These are phyloP conservation scores for Kryphioiulus occultus DNA, from an alignment of 2,888 invertebrate species.

Conservation along the genomic window DNA sequence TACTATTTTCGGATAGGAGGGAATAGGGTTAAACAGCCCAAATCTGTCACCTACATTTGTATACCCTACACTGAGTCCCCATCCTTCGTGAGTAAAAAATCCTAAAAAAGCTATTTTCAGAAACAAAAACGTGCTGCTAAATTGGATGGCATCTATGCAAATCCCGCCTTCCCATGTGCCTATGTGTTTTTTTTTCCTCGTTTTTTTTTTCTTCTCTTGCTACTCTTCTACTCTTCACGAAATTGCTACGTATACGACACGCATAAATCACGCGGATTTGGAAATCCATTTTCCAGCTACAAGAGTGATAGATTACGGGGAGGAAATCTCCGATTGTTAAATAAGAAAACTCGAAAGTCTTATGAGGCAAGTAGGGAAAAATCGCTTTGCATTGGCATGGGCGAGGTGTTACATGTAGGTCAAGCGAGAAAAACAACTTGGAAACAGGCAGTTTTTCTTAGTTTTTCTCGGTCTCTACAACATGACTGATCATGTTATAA, in stretches of 20 bases:
- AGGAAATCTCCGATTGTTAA: conserved; percentile 39
- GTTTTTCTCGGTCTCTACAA: background rate
- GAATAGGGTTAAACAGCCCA: background rate
- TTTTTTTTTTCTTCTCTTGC: background rate
- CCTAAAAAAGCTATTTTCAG: background rate
- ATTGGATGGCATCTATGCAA: conserved; percentile 32
- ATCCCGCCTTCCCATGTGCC: background rate
- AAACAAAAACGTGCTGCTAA: conserved; percentile 12
- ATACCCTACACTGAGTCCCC: background rate
- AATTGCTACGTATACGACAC: conserved; percentile 4
- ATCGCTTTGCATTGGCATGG: background rate
- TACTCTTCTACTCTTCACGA: background rate
- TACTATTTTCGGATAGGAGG: background rate
- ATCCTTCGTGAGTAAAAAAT: background rate
- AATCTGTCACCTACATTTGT: background rate
- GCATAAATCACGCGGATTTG: conserved; percentile 26
- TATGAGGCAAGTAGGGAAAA: background rate
- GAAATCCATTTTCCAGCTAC: conserved; percentile 26
- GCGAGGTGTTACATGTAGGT: conserved; percentile 24
- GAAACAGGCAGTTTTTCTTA: background rate
- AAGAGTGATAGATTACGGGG: conserved; percentile 30
- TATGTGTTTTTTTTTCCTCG: background rate
- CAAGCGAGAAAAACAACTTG: background rate
- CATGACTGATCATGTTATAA: conserved; percentile 40
- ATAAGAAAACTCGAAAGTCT: conserved; percentile 40